A percentile compares a stretch with the other conserved stretches of the same genome.
Evolutionary conservation across 1,140 invertebrate genomes (phyloP).

Genomic region (Lordiphosa stackelbergi): DNA sequence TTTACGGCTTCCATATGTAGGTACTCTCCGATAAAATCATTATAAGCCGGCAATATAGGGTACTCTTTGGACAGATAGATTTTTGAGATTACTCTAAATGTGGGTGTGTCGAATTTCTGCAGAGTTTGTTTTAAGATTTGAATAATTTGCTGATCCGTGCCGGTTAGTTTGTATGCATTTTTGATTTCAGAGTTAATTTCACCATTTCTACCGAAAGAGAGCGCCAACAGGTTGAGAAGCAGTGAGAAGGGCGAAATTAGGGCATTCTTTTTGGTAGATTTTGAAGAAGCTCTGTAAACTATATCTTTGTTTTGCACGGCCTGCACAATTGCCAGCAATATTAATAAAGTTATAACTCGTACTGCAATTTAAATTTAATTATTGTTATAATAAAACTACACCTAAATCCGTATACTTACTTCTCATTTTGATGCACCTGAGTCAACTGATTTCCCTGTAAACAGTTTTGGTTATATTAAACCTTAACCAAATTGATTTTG

Average conservation of each 20-base stretch:
- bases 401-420: not conserved
- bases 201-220: not conserved
- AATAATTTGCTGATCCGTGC: not conserved
- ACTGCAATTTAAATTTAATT: not conserved
- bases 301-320: not conserved
- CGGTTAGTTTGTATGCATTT: not conserved
- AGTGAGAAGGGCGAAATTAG: not conserved
- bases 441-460: not conserved
- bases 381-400: not conserved
- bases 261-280: not conserved
- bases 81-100: not conserved
- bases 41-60: not conserved
- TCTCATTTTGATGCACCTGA: not conserved
- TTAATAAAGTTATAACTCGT: not conserved
- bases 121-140: not conserved
- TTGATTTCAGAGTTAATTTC: not conserved
- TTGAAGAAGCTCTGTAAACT: not conserved
- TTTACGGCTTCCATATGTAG: not conserved
- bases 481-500: constrained; percentile 7
- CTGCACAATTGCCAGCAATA: not conserved
- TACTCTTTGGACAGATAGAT: not conserved
- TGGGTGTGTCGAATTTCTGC: not conserved
- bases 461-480: not conserved
- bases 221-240: not conserved
- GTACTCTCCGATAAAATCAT: not conserved